Evolutionary conservation across 2,888 invertebrate species (phyloP).

Genomic region (Platynereis dumerilii): DNA sequence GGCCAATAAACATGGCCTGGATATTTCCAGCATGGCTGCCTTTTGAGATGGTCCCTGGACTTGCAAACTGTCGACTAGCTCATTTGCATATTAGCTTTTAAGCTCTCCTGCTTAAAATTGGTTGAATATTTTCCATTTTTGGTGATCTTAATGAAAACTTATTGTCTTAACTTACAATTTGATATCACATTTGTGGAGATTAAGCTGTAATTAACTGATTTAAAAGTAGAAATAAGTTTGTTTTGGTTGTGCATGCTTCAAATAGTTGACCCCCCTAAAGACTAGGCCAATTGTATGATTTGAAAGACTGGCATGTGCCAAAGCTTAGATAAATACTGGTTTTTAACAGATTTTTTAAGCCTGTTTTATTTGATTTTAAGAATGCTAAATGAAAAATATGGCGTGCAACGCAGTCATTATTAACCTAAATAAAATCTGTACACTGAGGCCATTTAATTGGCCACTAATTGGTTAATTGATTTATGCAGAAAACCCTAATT

Average conservation of each 20-base stretch:
- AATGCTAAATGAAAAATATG: too few relatives aligned
- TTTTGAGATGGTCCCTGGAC: background rate
- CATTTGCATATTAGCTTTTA: constrained; percentile 52
- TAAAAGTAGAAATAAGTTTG: background rate
- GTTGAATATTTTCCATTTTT: background rate
- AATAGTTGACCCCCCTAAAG: background rate
- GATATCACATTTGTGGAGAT: background rate
- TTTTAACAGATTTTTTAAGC: too few relatives aligned
- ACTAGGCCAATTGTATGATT: too few relatives aligned
- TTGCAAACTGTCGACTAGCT: constrained; percentile 30
- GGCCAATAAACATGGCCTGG: background rate
- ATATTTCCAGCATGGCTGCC: background rate
- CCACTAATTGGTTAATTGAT: too few relatives aligned
- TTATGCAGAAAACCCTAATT: too few relatives aligned
- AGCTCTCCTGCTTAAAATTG: constrained; percentile 26
- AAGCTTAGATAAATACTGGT: too few relatives aligned
- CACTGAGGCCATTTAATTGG: too few relatives aligned
- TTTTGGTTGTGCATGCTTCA: background rate
- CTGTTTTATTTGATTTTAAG: too few relatives aligned
- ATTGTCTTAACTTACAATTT: background rate
- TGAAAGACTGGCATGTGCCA: too few relatives aligned
- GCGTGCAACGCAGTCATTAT: too few relatives aligned
- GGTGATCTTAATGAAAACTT: constrained; percentile 20
- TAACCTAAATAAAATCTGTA: too few relatives aligned
- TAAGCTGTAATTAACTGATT: background rate